A percentile compares a stretch with the other conserved stretches of the same genome.
phyloP scores from a whole-genome alignment of 2,888 invertebrate species.

The Hypselothyrea guttata region DNA sequence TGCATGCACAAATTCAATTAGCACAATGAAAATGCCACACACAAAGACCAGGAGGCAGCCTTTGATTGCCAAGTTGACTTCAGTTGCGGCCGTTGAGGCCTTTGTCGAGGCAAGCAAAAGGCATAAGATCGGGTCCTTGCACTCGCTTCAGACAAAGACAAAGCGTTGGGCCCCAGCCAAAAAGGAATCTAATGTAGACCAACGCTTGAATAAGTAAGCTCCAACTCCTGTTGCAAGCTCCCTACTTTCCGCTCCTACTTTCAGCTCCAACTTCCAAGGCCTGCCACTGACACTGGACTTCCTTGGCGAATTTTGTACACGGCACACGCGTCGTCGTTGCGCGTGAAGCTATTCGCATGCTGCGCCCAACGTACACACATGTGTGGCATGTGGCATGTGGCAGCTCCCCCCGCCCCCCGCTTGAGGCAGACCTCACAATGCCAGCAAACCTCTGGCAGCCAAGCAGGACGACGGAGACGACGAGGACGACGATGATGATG shows the following conservation, averaged over 20 bases:
- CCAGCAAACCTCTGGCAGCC: slow-evolving; percentile 46
- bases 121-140: slow-evolving; percentile 69
- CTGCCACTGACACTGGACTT: slow-evolving; percentile 56
- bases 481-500: slow-evolving; percentile 14
- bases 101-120: slow-evolving; percentile 54
- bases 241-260: slow-evolving; percentile 1
- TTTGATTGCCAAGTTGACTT: slow-evolving; percentile 48
- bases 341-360: slow-evolving; percentile 54
- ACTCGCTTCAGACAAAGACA: slow-evolving; percentile 47
- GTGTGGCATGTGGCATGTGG: no score
- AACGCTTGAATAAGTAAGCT: slow-evolving; percentile 9
- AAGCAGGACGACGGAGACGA: slow-evolving; percentile 1
- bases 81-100: slow-evolving; percentile 20
- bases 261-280: background rate
- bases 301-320: slow-evolving; percentile 42
- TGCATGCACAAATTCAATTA: slow-evolving; percentile 72
- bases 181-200: slow-evolving; percentile 44
- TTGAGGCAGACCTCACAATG: slow-evolving; percentile 49
- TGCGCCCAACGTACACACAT: slow-evolving; percentile 25
- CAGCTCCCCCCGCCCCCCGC: no score
- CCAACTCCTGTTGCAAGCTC: slow-evolving; percentile 1
- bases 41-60: slow-evolving; percentile 36
- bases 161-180: slow-evolving; percentile 36
- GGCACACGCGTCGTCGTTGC: slow-evolving; percentile 47
- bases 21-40: slow-evolving; percentile 60